Percentiles rank a stretch among this genome's conserved stretches.
Conservation (phyloP, 2,888 invertebrate species). For the Oscheius onirici region DNA sequence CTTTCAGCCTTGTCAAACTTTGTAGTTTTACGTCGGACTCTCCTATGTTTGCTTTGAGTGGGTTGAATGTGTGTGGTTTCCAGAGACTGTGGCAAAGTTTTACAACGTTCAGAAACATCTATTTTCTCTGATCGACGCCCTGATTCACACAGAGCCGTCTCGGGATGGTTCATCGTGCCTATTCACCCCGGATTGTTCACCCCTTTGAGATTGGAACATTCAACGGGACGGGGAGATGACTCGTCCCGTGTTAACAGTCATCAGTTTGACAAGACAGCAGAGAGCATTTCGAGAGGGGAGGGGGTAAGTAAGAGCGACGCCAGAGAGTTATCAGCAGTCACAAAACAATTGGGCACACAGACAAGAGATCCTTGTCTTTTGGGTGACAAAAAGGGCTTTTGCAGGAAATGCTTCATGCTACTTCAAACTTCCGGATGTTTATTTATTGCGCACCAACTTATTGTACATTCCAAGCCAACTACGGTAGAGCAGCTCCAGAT, state of each 20-base stretch:
- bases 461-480: too few relatives aligned
- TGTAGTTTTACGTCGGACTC: neutral
- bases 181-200: neutral
- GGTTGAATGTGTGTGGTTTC: neutral
- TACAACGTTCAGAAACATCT: neutral
- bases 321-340: slow-evolving; percentile 12
- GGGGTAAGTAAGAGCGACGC: neutral
- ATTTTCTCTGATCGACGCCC: neutral
- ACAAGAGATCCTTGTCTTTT: too few relatives aligned
- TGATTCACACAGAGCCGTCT: neutral
- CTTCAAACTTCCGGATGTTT: too few relatives aligned
- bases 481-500: too few relatives aligned
- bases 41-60: neutral
- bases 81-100: neutral
- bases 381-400: too few relatives aligned
- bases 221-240: neutral
- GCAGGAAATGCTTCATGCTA: too few relatives aligned
- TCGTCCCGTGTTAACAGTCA: slow-evolving; percentile 24
- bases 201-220: slow-evolving; percentile 13
- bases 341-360: slow-evolving; percentile 9
- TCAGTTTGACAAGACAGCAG: slow-evolving; percentile 18
- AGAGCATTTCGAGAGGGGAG: neutral
- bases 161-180: too few relatives aligned
- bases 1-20: neutral
- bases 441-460: too few relatives aligned